phyloP scores from a whole-genome alignment of 2,888 invertebrate species.

The Nomada ferruginata region DNA sequence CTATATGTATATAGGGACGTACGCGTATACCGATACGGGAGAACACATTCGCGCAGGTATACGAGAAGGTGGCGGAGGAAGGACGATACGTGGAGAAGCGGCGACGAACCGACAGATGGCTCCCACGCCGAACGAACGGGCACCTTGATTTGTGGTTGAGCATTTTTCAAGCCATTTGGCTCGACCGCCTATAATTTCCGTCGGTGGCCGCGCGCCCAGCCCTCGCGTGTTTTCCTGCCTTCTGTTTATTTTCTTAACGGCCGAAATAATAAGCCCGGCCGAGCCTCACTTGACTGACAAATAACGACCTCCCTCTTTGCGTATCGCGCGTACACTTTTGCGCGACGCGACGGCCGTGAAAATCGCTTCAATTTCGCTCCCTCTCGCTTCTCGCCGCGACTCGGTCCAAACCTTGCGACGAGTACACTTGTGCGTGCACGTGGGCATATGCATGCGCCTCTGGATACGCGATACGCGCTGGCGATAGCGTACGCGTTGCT shows the following conservation, averaged over 20 bases:
- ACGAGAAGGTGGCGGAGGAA: not conserved
- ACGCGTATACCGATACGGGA: not conserved
- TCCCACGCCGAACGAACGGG: conserved; percentile 70
- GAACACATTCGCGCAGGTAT: not conserved
- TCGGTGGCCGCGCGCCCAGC: conserved; percentile 60
- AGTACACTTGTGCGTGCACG: too few relatives aligned
- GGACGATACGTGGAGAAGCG: conserved; percentile 27
- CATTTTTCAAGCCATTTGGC: conserved; percentile 83
- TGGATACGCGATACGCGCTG: not conserved
- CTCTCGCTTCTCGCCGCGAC: too few relatives aligned
- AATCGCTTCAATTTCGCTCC: conserved; percentile 12
- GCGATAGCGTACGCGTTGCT: not conserved
- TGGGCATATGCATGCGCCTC: too few relatives aligned
- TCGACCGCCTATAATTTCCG: conserved; percentile 73
- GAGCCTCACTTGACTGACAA: conserved; percentile 51
- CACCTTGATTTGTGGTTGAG: conserved; percentile 83
- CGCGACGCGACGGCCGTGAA: conserved; percentile 31
- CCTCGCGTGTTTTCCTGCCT: conserved; percentile 73
- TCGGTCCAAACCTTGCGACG: too few relatives aligned
- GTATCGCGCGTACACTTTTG: conserved; percentile 37
- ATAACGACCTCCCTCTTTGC: conserved; percentile 47
- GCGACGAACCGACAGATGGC: conserved; percentile 73
- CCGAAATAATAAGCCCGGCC: conserved; percentile 78
- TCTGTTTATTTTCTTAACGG: conserved; percentile 82
- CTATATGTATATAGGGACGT: not conserved